Base-by-base conservation (phyloP, 2,797 vertebrate genomes). In the Fringilla coelebs region DNA sequence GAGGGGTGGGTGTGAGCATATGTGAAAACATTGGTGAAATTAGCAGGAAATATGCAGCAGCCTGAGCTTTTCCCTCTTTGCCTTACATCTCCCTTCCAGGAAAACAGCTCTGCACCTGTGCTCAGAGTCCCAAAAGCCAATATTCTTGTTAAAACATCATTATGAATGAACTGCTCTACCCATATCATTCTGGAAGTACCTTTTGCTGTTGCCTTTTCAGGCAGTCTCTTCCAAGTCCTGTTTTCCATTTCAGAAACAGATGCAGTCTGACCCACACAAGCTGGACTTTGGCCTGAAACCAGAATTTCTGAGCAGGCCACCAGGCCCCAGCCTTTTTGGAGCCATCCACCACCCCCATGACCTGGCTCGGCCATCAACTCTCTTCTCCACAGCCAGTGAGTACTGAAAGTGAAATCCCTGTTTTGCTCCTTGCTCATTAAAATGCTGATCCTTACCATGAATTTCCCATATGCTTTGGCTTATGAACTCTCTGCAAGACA, bases 211-310 rank as follows among this genome's bases (percentile, higher is more conserved):
- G 1, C 20, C 32, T 70, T 83, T 43, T 21, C 68, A 60, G 76
- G 51, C 68, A 83, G 58, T 93, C 70, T 91, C 34, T 96, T 97
- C 97, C 93, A 94, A 98, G 97, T 79, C n/a, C 82, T 95, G 32
- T 87, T 70, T 93, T 85, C n/a, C 89, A 45, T 98, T 98, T 96
- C 95, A 99, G 99, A 99, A 99, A 98, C 99, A 99, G 98, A 99
- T 99, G 99, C 99, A 99, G 97, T 99, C 98, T 70, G 99, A 99
- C 96, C 99, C 99, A 26, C 99, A 99, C 98, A 99, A 99, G 96
- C 98, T 99, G 95, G 99, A 99, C 98, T 99, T 99, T 5, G 99
- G 99, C 90, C 97, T 99, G 97, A 99, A 99, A 97, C 99, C 99
- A 0, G 99, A 99, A 97, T 99, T 99, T 97, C 97, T 99, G 96